phyloP scores from a whole-genome alignment of 2,888 invertebrate species.

The Oscheius sp. region DNA sequence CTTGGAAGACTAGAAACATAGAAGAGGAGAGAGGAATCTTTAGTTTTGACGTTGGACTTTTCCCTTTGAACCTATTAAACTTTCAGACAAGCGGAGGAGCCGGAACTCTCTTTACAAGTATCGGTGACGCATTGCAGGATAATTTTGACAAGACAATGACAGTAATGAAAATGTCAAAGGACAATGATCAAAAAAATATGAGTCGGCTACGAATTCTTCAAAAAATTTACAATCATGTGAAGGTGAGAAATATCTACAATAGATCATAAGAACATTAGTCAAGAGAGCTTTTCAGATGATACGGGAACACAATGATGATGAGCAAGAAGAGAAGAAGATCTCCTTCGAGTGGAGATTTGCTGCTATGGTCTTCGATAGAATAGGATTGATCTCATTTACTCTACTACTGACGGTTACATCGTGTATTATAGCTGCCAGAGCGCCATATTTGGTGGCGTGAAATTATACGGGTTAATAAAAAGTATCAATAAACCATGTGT shows the following conservation, averaged over 20 bases:
- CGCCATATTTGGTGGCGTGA: conserved; percentile 63
- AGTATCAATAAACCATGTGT: not conserved
- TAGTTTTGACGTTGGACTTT: conserved; percentile 47
- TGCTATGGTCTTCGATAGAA: conserved; percentile 62
- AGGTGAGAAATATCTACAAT: conserved; percentile 38
- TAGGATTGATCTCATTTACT: conserved; percentile 59
- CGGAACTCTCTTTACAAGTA: conserved; percentile 46
- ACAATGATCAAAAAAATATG: conserved; percentile 38
- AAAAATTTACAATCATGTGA: conserved; percentile 63
- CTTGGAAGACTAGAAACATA: conserved; percentile 49
- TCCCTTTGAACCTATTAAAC: not conserved
- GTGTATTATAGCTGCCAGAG: conserved; percentile 47
- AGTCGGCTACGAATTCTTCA: conserved; percentile 55
- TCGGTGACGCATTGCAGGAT: conserved; percentile 52
- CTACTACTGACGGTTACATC: conserved; percentile 53
- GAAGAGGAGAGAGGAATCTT: conserved; percentile 54
- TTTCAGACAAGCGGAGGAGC: conserved; percentile 57
- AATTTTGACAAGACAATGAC: conserved; percentile 55
- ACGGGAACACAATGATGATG: conserved; percentile 63
- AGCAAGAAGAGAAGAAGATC: conserved; percentile 55
- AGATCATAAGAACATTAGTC: not conserved
- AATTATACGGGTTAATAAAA: conserved; percentile 21
- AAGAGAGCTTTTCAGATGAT: conserved; percentile 65
- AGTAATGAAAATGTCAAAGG: conserved; percentile 36
- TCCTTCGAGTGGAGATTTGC: conserved; percentile 64